phyloP scores from a whole-genome alignment of 2,888 invertebrate species.

The Kuschelorhynchus macadamiae region DNA sequence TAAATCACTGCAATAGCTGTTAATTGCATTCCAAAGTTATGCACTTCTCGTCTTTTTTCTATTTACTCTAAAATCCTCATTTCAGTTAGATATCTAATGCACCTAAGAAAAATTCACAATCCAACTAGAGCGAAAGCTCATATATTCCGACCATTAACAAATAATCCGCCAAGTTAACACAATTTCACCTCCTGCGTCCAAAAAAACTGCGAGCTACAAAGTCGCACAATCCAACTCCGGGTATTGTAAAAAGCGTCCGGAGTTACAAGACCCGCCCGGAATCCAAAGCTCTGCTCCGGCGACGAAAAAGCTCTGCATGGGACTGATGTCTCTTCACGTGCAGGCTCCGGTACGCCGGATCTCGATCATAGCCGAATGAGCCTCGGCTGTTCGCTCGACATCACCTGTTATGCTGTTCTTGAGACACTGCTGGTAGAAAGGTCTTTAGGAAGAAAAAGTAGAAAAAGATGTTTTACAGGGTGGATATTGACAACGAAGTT shows the following conservation, averaged over 20 bases:
- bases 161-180: not conserved
- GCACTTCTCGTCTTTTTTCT: conserved; percentile 11
- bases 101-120: conserved; percentile 20
- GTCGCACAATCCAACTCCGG: conserved; percentile 28
- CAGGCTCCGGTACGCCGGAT: conserved; percentile 59
- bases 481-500: conserved; percentile 6
- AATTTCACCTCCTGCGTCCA: not conserved
- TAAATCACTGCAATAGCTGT: conserved; percentile 17
- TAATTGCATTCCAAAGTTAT: conserved; percentile 20
- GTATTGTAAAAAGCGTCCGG: conserved; percentile 40
- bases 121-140: conserved; percentile 25
- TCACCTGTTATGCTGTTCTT: conserved; percentile 61
- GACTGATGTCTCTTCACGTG: conserved; percentile 61
- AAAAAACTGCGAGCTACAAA: conserved; percentile 12
- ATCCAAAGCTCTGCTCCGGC: conserved; percentile 47
- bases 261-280: conserved; percentile 48
- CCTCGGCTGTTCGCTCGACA: conserved; percentile 53
- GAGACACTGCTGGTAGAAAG: conserved; percentile 48
- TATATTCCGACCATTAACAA: conserved; percentile 1
- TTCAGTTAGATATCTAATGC: conserved; percentile 4
- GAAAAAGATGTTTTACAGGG: conserved; percentile 26
- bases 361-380: conserved; percentile 56
- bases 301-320: conserved; percentile 55
- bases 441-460: conserved; percentile 24
- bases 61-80: conserved; percentile 19